Conservation (phyloP, 1,140 invertebrate genomes). For the Aphidius gifuensis region DNA sequence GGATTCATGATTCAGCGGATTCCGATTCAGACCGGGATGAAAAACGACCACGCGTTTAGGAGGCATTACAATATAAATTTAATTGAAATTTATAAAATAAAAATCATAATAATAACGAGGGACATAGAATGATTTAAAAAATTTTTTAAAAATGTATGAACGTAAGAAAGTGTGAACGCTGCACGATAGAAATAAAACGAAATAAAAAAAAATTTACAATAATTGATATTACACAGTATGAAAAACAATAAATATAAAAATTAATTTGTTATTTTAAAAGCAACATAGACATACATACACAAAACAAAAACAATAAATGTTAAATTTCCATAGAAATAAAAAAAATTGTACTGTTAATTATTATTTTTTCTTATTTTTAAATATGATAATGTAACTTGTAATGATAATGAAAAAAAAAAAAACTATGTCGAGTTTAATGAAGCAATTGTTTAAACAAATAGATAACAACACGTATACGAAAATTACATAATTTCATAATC, state of each 20-base stretch:
- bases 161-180: slow-evolving; percentile 16
- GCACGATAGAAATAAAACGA: slow-evolving; percentile 12
- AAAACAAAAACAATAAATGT: not conserved
- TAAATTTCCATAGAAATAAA: not conserved
- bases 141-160: slow-evolving; percentile 9
- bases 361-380: too few species aligned
- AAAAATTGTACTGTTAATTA: too few species aligned
- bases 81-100: too few species aligned
- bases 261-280: too few species aligned
- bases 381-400: too few species aligned
- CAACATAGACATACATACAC: not conserved
- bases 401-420: too few species aligned
- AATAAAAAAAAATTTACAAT: not conserved
- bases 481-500: too few species aligned
- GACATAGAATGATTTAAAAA: not conserved
- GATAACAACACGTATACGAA: too few species aligned
- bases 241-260: not conserved
- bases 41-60: slow-evolving; percentile 52
- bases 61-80: slow-evolving; percentile 10
- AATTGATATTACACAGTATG: too few species aligned
- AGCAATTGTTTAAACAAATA: too few species aligned
- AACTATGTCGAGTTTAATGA: too few species aligned
- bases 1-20: slow-evolving; percentile 53
- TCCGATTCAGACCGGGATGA: slow-evolving; percentile 55
- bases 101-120: not conserved